Base-by-base conservation (phyloP, 35 echinoderm and acorn worm genomes). In the Heliocidaris erythrogramma region DNA sequence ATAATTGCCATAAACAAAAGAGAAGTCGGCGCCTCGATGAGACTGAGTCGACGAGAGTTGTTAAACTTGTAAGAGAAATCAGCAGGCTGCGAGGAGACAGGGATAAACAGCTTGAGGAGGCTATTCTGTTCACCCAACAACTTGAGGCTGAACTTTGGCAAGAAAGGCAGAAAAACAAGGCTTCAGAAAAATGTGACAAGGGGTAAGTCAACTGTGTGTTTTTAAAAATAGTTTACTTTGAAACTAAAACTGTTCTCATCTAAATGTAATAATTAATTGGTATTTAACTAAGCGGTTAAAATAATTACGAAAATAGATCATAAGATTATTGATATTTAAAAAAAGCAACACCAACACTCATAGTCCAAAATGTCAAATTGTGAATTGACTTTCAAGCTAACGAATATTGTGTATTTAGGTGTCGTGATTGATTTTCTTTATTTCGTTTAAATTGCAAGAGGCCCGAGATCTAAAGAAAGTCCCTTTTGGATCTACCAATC, bases 101-200 rank as follows among this genome's bases (percentile, higher is more conserved):
- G 53, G 93, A 96, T 49, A 86, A 49, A 31, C 95, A 96, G 30
- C 30, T 96, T 4, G 95, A 96, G 47, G 95, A 96, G 47, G 95
- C 95, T 14, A 96, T 96, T 30, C 47, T 86, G 2, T 96, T 86
- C 53, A 94, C 95, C 30, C 95, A 96, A 47, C 86, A 94, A 21
- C 59, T 96, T 13, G 95, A 96, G 53, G 95, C 88, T 9, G 95
- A 96, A 90, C 95, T 96, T 50, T 96, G 95, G 95, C 30, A 88
- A 60, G 94, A 93, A 53, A 94, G 56, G 47, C 30, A 84, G 93
- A 60, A 94, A 27, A 89, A 89, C 2, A 12, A 89, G 24, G 47
- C 29, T 89, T 5, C 65, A 18, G 2, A 48, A 89, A 48, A 89
- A 89, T 89, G 31, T 32, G 87, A 89, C 87, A 48, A 89, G 27